phyloP scores from a whole-genome alignment of 1,140 invertebrate genomes.

The Neodiprion lecontei region DNA sequence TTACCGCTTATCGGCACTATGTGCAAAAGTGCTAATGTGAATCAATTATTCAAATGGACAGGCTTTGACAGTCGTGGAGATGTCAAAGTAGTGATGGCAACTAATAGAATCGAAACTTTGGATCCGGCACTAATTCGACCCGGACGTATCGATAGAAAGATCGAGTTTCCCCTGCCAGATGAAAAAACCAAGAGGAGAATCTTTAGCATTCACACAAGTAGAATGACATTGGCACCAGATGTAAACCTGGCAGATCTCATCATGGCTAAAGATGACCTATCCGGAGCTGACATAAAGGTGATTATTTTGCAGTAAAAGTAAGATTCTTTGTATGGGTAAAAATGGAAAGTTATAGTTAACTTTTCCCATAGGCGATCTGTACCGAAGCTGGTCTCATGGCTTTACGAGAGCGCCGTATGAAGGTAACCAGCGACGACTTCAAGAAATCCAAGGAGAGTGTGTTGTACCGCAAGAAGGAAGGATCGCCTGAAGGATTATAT shows the following conservation, averaged over 20 bases:
- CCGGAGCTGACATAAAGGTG: slow-evolving; percentile 92
- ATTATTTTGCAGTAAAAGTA: not conserved
- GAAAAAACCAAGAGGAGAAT: slow-evolving; percentile 99
- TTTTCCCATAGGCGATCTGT: slow-evolving; percentile 89
- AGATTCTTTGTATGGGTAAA: not conserved
- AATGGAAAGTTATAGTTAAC: slow-evolving; percentile 15
- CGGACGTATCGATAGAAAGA: slow-evolving; percentile 98
- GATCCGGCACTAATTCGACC: slow-evolving; percentile 99
- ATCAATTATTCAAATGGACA: slow-evolving; percentile 29
- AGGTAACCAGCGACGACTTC: slow-evolving; percentile 99
- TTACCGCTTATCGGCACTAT: not conserved
- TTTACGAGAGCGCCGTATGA: slow-evolving; percentile 96
- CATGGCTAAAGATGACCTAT: slow-evolving; percentile 99
- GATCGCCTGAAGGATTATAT: slow-evolving; percentile 98
- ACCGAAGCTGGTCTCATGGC: slow-evolving; percentile 99
- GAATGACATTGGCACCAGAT: slow-evolving; percentile 97
- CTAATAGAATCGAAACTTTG: slow-evolving; percentile 98
- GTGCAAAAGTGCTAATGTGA: slow-evolving; percentile 12
- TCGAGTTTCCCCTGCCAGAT: slow-evolving; percentile 99
- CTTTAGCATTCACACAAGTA: slow-evolving; percentile 97
- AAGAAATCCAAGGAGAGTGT: slow-evolving; percentile 99
- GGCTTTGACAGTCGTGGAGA: slow-evolving; percentile 82
- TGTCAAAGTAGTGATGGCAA: slow-evolving; percentile 96
- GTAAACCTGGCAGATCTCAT: slow-evolving; percentile 98
- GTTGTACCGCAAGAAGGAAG: slow-evolving; percentile 98